A percentile compares a stretch with the other conserved stretches of the same genome.
Conservation (phyloP, 1,140 invertebrate genomes). For the Ips typographus region DNA sequence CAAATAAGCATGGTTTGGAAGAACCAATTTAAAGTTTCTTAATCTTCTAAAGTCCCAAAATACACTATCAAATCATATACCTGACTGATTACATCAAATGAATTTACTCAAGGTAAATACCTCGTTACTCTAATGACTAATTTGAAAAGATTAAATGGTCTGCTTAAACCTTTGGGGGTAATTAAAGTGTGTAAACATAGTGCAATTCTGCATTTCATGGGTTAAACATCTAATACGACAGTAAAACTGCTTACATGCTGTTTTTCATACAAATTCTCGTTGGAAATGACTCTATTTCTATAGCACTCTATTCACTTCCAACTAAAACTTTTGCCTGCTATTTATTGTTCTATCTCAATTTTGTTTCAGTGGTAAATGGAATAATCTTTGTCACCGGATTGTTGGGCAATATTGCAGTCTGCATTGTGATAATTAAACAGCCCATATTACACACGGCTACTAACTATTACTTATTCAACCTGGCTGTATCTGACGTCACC, state of each 20-base stretch:
- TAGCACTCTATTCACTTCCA: background rate
- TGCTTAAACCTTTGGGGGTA: too few relatives aligned
- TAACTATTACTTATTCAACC: conserved; percentile 92
- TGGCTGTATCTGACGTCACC: conserved; percentile 75
- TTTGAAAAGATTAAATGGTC: too few relatives aligned
- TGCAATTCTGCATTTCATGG: too few relatives aligned
- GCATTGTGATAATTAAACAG: conserved; percentile 84
- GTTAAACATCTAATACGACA: background rate
- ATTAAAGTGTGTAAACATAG: too few relatives aligned
- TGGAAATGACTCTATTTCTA: background rate
- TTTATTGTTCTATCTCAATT: background rate
- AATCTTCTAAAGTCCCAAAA: too few relatives aligned
- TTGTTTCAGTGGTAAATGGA: conserved; percentile 70
- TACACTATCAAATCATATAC: too few relatives aligned
- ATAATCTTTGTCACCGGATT: conserved; percentile 83
- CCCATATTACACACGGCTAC: conserved; percentile 80
- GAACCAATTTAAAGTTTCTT: too few relatives aligned
- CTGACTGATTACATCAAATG: too few relatives aligned
- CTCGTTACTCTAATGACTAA: too few relatives aligned
- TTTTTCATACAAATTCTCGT: too few relatives aligned
- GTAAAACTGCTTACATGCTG: background rate
- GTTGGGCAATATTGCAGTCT: conserved; percentile 85
- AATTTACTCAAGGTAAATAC: too few relatives aligned
- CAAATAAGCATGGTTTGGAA: too few relatives aligned
- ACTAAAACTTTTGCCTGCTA: background rate